These are phyloP conservation scores for Empis livida DNA, from an alignment of 2,888 invertebrate species.

Conservation along the genomic window DNA sequence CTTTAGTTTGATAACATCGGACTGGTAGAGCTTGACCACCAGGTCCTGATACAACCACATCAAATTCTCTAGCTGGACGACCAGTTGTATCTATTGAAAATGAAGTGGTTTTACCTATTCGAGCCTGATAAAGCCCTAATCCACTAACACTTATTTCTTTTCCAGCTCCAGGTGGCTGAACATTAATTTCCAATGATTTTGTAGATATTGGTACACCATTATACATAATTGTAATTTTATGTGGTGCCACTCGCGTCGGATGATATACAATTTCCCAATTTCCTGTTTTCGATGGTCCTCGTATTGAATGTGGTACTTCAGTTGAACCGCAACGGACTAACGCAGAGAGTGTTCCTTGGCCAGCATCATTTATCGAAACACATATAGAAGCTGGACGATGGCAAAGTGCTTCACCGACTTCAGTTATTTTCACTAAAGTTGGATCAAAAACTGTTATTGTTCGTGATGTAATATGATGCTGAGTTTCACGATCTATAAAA, in stretches of 20 bases:
- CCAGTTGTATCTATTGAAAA: conserved; percentile 84
- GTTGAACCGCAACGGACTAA: conserved; percentile 68
- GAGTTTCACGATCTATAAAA: conserved; percentile 46
- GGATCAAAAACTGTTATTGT: conserved; percentile 71
- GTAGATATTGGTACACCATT: conserved; percentile 62
- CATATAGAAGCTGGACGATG: conserved; percentile 69
- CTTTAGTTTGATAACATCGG: conserved; percentile 89
- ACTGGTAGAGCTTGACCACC: conserved; percentile 73
- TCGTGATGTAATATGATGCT: conserved; percentile 48
- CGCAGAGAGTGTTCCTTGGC: conserved; percentile 71
- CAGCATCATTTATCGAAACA: conserved; percentile 68
- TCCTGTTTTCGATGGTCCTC: conserved; percentile 54
- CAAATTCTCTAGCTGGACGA: conserved; percentile 74
- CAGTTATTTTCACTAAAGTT: conserved; percentile 53
- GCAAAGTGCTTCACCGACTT: conserved; percentile 63
- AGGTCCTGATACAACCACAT: conserved; percentile 77
- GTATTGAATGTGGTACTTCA: conserved; percentile 69
- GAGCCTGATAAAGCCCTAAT: conserved; percentile 72
- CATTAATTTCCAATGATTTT: conserved; percentile 43
- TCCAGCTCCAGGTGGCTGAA: conserved; percentile 51
- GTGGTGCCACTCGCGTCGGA: conserved; percentile 76
- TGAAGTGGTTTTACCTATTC: conserved; percentile 66
- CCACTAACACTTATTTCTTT: conserved; percentile 62
- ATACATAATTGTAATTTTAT: conserved; percentile 72
- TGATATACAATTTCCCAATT: conserved; percentile 78